Evolutionary conservation across 2,888 invertebrate genomes (phyloP).

Genomic region (Eudasyphora cyanicolor): DNA sequence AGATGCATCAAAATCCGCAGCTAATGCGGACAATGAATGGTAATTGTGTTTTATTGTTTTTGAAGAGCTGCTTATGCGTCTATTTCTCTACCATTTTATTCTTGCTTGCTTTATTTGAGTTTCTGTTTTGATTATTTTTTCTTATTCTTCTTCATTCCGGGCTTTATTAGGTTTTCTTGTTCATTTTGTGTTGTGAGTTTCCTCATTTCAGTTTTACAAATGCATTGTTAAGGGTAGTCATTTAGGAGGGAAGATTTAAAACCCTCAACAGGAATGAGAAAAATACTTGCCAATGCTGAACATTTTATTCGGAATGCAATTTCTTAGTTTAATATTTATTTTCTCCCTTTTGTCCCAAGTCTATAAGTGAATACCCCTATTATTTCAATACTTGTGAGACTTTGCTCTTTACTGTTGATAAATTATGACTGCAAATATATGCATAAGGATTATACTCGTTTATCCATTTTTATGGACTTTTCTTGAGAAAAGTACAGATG

Average conservation of each 20-base stretch:
- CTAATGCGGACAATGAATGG: constrained; percentile 60
- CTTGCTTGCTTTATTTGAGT: constrained; percentile 30
- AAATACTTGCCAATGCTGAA: background rate
- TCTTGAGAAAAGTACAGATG: background rate
- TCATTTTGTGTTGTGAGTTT: constrained; percentile 28
- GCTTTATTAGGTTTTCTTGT: constrained; percentile 60
- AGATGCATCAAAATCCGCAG: constrained; percentile 35
- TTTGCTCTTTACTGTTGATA: constrained; percentile 44
- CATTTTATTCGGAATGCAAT: constrained; percentile 30
- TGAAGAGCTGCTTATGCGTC: constrained; percentile 61
- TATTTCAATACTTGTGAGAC: constrained; percentile 17
- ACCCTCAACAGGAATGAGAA: background rate
- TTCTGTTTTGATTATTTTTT: constrained; percentile 58
- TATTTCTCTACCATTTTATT: constrained; percentile 7
- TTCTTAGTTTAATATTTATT: no score
- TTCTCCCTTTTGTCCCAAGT: background rate
- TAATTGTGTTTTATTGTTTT: constrained; percentile 65
- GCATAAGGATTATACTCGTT: constrained; percentile 30
- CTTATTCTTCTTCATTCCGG: constrained; percentile 30
- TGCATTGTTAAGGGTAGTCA: background rate
- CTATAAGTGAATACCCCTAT: constrained; percentile 11
- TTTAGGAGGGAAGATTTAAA: no score
- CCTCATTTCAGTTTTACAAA: background rate
- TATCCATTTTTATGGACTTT: background rate
- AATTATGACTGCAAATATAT: constrained; percentile 44